Percentiles rank a stretch among this genome's conserved stretches.
Evolutionary conservation across 2,797 vertebrate species (phyloP).

Genomic region (Pogonophryne albipinna): DNA sequence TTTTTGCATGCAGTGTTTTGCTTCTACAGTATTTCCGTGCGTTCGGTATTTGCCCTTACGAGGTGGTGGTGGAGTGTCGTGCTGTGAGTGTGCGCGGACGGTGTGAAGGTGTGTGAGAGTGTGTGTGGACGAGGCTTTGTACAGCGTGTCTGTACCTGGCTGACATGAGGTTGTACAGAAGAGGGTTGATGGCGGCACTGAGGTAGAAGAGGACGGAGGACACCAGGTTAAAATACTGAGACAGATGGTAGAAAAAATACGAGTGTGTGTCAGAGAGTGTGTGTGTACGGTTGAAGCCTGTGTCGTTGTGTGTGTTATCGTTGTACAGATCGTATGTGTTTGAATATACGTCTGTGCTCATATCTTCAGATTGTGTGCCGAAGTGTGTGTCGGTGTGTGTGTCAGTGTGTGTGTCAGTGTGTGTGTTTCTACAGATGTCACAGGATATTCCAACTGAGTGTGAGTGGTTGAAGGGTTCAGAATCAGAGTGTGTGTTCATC

Average conservation of each 20-base stretch:
- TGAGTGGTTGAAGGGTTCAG: background rate
- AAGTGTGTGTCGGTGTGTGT: background rate
- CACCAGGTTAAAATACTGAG: constrained; percentile 87
- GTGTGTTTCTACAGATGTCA: background rate
- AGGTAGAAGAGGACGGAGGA: constrained; percentile 88
- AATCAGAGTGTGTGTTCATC: background rate
- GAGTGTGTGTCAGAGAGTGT: constrained; percentile 24
- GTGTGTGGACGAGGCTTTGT: constrained; percentile 72
- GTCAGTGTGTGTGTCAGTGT: background rate
- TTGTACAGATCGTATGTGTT: background rate
- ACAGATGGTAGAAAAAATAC: constrained; percentile 79
- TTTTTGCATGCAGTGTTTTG: constrained; percentile 16
- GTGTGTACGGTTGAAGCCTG: constrained; percentile 19
- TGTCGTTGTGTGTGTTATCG: constrained; percentile 6
- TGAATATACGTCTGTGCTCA: background rate
- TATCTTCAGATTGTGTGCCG: background rate
- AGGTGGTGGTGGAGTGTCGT: constrained; percentile 61
- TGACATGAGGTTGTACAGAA: constrained; percentile 87
- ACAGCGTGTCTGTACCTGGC: constrained; percentile 81
- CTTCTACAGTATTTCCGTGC: background rate
- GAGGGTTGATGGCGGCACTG: constrained; percentile 86
- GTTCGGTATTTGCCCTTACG: constrained; percentile 28
- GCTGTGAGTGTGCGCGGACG: constrained; percentile 35
- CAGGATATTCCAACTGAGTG: constrained; percentile 1
- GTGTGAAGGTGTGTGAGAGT: constrained; percentile 22